Evolutionary conservation across 1,140 invertebrate genomes (phyloP).

Genomic region (Eurosta solidaginis): DNA sequence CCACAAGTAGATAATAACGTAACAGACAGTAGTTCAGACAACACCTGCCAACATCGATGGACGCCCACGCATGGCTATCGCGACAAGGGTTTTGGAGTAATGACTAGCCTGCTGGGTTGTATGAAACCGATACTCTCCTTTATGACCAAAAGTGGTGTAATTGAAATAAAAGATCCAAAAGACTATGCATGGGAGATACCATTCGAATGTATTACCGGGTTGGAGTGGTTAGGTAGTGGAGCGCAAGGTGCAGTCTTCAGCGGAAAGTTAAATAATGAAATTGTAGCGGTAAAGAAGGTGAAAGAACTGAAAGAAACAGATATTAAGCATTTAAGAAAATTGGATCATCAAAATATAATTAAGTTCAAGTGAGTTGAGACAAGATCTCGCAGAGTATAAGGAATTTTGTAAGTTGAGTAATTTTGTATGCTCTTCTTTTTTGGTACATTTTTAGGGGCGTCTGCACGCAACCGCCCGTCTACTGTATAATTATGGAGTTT

Average conservation of each 20-base stretch:
- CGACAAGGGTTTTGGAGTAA: conserved; percentile 70
- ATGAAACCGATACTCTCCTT: conserved; percentile 83
- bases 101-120: conserved; percentile 84
- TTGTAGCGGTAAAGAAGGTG: conserved; percentile 96
- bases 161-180: conserved; percentile 55
- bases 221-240: conserved; percentile 92
- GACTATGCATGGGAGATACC: conserved; percentile 92
- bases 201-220: conserved; percentile 88
- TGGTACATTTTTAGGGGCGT: conserved; percentile 71
- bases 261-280: conserved; percentile 80
- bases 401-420: background rate
- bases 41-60: conserved; percentile 58
- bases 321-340: conserved; percentile 89
- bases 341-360: conserved; percentile 97
- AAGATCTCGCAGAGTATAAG: background rate
- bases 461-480: conserved; percentile 90
- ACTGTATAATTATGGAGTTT: conserved; percentile 97
- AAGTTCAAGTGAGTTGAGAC: conserved; percentile 84
- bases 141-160: conserved; percentile 73
- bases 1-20: conserved; percentile 48
- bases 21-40: conserved; percentile 56
- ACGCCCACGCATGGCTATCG: conserved; percentile 60
- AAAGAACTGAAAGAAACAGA: conserved; percentile 92
- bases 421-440: conserved; percentile 8
- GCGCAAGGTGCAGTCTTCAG: conserved; percentile 96